These are phyloP conservation scores for Carapus acus DNA, from an alignment of 2,797 vertebrate species.

Conservation along the genomic window DNA sequence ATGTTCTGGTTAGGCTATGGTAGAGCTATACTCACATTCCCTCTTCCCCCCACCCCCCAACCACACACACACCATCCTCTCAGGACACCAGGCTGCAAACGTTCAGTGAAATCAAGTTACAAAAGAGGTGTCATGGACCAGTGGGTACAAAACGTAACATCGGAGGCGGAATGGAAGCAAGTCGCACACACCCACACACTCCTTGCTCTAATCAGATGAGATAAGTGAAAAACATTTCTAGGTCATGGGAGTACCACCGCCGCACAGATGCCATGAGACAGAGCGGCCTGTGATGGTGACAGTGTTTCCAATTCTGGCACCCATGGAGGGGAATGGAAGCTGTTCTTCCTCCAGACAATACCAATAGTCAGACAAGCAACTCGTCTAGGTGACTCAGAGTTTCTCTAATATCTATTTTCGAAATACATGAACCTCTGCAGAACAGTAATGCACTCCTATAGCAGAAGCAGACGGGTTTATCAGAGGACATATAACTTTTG, in stretches of 20 bases:
- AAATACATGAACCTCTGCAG: too few relatives aligned
- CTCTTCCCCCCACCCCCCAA: too few relatives aligned
- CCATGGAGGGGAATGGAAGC: background rate
- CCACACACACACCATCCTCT: too few relatives aligned
- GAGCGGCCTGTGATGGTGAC: background rate
- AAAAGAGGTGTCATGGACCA: background rate
- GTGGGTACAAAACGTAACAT: slow-evolving; percentile 13
- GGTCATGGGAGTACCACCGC: background rate
- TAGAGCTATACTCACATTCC: background rate
- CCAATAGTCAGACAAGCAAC: too few relatives aligned
- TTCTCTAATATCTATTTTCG: too few relatives aligned
- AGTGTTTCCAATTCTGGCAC: background rate
- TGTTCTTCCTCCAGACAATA: too few relatives aligned
- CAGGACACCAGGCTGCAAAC: background rate
- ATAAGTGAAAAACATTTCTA: slow-evolving; percentile 1
- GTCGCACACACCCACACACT: slow-evolving; percentile 9
- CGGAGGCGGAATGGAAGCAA: slow-evolving; percentile 10
- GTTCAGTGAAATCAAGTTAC: slow-evolving; percentile 10
- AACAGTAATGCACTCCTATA: too few relatives aligned
- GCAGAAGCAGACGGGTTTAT: too few relatives aligned
- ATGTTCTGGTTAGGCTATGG: slow-evolving; percentile 4
- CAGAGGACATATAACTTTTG: too few relatives aligned
- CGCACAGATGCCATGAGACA: background rate
- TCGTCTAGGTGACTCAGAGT: too few relatives aligned
- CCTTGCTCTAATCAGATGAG: slow-evolving; percentile 6